Conservation (phyloP, 2,888 invertebrate species). For the Gari tellinella region DNA sequence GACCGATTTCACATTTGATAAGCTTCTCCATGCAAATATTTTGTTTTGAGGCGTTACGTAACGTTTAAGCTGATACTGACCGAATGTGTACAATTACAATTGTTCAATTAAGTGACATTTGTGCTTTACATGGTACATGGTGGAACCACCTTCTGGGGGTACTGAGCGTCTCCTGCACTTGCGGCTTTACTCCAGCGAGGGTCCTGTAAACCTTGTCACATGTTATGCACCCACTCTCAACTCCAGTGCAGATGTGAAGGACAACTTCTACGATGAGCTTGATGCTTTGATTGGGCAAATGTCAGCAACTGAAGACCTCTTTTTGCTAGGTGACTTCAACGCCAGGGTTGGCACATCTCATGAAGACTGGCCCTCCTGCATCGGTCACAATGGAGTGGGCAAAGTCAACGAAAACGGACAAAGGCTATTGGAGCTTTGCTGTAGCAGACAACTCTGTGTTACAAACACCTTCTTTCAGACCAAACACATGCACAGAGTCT, state of each 20-base stretch:
- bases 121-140: too few relatives aligned
- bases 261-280: background rate
- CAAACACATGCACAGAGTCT: background rate
- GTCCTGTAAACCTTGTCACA: background rate
- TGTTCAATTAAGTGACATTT: too few relatives aligned
- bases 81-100: too few relatives aligned
- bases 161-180: too few relatives aligned
- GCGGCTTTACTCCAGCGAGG: too few relatives aligned
- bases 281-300: background rate
- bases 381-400: background rate
- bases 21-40: too few relatives aligned
- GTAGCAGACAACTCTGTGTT: background rate
- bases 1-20: too few relatives aligned
- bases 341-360: background rate
- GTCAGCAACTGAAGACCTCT: background rate
- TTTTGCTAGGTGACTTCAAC: background rate
- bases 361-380: background rate
- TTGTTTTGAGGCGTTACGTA: too few relatives aligned
- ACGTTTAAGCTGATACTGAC: too few relatives aligned
- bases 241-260: background rate
- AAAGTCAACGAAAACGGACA: background rate
- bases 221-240: background rate
- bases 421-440: background rate
- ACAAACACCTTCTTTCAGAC: background rate
- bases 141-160: too few relatives aligned